Evolutionary conservation across 2,113 vertebrate species (phyloP), one percentile per base, ranked within the genome.

Genomic region (Felis catus): DNA sequence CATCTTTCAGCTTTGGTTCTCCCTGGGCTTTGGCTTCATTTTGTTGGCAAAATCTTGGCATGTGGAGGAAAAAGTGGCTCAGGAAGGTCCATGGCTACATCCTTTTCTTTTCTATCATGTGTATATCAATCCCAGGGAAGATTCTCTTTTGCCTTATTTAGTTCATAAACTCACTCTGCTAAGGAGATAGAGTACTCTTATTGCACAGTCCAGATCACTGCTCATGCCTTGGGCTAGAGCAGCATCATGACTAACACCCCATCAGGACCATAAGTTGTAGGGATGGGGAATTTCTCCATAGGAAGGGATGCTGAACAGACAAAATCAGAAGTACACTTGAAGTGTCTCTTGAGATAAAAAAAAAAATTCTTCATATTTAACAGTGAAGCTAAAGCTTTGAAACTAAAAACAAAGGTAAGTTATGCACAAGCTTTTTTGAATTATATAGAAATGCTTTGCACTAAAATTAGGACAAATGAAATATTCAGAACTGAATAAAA

Each of bases 381-480:
- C 58, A 86, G 11, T 73, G 31, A 81, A 70, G n/a, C 15, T 94
- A 53, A 88, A 84, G 63, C 55, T 71, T 58, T 45, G 65, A 31
- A 78, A 80, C 41, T 91, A 63, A 93, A 95, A 73, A 76, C 12
- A 41, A 39, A 89, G 70, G 14, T 51, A n/a, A 53, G 14, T 91
- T 51, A 53, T 63, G 29, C 51, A 71, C 29, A 89, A 66, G 5
- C 1, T 76, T 91, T 95, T n/a, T 25, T 61, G 39, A 88, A 74
- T 89, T 79, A 95, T 79, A 51, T 53, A 89, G 14, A 81, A 91
- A 93, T 82, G 15, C 29, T 48, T 29, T 94, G 11, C 41, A 55
- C 23, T 94, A 65, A 95, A 86, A 41, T 94, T 83, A 92, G 48
- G 61, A 87, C 68, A 84, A 88, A 71, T 81, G 48, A 82, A 78